Conservation (phyloP, 2,888 invertebrate genomes). For the Silvanus unidentatus region DNA sequence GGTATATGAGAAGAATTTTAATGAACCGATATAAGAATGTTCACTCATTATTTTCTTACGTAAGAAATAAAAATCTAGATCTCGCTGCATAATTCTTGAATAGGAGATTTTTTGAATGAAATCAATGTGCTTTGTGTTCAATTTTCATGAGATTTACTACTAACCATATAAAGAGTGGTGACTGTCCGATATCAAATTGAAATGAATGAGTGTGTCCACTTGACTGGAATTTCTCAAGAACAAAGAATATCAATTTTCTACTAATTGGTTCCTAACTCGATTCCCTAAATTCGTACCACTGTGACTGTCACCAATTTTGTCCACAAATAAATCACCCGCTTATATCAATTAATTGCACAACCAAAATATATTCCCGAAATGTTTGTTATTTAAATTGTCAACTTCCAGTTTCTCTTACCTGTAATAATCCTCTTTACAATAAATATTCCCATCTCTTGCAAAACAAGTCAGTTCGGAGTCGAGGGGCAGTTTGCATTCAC, state of each 20-base stretch:
- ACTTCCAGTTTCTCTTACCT: slow-evolving; percentile 54
- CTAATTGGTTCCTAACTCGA: slow-evolving; percentile 30
- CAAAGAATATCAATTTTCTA: slow-evolving; percentile 33
- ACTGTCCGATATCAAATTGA: not conserved
- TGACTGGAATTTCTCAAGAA: slow-evolving; percentile 22
- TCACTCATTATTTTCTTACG: slow-evolving; percentile 26
- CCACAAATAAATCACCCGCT: not conserved
- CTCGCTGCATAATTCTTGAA: slow-evolving; percentile 7
- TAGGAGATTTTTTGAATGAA: slow-evolving; percentile 11
- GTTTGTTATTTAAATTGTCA: not conserved
- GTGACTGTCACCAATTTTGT: too few relatives aligned
- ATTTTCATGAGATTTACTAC: slow-evolving; percentile 14
- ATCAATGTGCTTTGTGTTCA: slow-evolving; percentile 15
- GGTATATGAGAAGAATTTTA: slow-evolving; percentile 26
- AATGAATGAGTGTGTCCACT: slow-evolving; percentile 16
- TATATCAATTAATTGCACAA: slow-evolving; percentile 4
- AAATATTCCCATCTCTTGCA: slow-evolving; percentile 81
- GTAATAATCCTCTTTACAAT: slow-evolving; percentile 92
- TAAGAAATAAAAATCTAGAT: slow-evolving; percentile 15
- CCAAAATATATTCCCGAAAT: not conserved
- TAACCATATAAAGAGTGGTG: slow-evolving; percentile 6
- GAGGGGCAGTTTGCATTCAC: slow-evolving; percentile 76
- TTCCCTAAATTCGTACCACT: slow-evolving; percentile 14
- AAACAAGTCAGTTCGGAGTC: slow-evolving; percentile 87
- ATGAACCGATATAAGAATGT: slow-evolving; percentile 27